These are phyloP conservation scores for Perognathus longimembris DNA, from an alignment of 2,113 vertebrate species.

Conservation along the genomic window DNA sequence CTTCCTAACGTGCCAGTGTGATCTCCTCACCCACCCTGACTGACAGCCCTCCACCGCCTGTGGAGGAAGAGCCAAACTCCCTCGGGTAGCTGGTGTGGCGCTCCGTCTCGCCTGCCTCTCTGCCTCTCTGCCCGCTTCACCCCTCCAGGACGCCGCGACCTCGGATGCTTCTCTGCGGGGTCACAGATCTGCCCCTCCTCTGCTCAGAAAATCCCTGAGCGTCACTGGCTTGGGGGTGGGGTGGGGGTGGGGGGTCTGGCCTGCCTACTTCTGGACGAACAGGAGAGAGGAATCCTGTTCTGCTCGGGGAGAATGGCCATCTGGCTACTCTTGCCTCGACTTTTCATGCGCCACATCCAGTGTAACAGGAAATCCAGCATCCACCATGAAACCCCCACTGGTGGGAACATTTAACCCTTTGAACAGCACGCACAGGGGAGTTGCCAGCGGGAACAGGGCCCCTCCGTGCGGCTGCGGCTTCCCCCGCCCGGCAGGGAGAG, in stretches of 20 bases:
- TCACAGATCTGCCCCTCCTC: not conserved
- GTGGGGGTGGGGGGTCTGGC: no score
- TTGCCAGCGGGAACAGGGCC: not conserved
- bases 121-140: no score
- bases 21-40: not conserved
- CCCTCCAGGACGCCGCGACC: not conserved
- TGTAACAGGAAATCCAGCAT: not conserved
- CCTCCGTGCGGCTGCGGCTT: not conserved
- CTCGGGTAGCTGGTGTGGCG: not conserved
- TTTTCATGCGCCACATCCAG: not conserved
- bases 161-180: not conserved
- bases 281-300: not conserved
- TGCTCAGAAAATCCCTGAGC: no score
- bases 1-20: not conserved
- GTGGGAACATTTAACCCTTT: not conserved
- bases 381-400: not conserved
- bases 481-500: not conserved
- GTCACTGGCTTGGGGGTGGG: no score
- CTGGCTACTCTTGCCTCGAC: not conserved
- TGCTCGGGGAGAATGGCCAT: not conserved
- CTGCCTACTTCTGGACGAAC: no score
- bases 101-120: not conserved
- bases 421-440: conserved; percentile 32
- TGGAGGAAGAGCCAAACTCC: not conserved
- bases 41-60: not conserved